Evolutionary conservation across 2,797 vertebrate species (phyloP), one percentile per base, ranked within the genome.

Genomic region (Taeniopygia guttata): DNA sequence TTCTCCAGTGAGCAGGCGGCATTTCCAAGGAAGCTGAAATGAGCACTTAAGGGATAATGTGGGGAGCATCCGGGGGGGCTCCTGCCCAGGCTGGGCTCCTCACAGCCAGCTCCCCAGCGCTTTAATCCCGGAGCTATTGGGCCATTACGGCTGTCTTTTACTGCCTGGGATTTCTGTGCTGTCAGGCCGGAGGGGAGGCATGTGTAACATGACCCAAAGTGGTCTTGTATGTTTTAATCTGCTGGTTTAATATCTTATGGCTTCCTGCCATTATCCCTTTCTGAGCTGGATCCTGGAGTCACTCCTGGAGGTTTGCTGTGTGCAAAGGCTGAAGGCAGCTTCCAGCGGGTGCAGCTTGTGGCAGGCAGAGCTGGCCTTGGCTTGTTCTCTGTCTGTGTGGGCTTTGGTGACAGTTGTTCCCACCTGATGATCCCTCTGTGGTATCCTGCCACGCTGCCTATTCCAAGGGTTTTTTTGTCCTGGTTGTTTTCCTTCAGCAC

Each of bases 191-290:
- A 97, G 96, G 88, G 92, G 93, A 96, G 95, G 87, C 96, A 92
- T 93, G 90, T 97, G 97, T 98, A 98, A 98, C 78, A 43, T 3
- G 96, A 97, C 95, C 97, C 97, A 73, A 95, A 97, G 97, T 95
- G 96, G 84, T 97, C 96, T 94, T 95, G 97, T 98, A 98, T 97
- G 97, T 97, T 98, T 98, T 98, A 97, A 98, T 98, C 97, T 90
- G 49, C 97, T 97, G 95, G 94, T 97, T 98, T 97, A 98, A 97
- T 97, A 96, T 87, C 84, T 95, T 55, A 89, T 95, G 97, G 96
- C 97, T 98, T 97, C 95, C 97, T 98, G 97, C 97, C 98, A 97
- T 97, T 95, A 95, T 30, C 86, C 84, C 93, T 69, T 36, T 92
- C 70, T 6, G 59, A 43, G 94, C 43, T 26, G 94, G 73, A 26